Base-by-base conservation (phyloP, 2,797 vertebrate species). In the Tarsius wallacei region DNA sequence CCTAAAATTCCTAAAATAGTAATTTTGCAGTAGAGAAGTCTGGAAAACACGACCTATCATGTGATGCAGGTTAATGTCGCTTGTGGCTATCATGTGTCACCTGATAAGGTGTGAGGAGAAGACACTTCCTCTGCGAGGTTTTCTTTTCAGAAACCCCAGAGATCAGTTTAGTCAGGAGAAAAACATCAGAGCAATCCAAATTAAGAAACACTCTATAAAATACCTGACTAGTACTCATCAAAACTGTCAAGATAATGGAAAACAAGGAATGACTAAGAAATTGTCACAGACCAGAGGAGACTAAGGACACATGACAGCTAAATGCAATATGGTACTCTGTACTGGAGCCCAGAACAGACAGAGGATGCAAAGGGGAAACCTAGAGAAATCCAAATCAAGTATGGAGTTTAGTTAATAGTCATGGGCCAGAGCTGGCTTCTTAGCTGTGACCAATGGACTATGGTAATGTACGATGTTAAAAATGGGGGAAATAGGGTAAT, bases 1-100 rank as follows among this genome's bases (percentile, higher is more conserved):
- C 71, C 91, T 84, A 85, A 83, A 49, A 83, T 64, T 85, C 95
- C 71, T 78, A 94, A 83, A 93, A 94, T 59, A 95, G 64, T 61
- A 51, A 78, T 77, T 90, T 63, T 76, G 76, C 63, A 11, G 26
- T 24, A 33, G 80, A 59, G 78, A 70, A 77, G 13, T 90, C 76
- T 87, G 81, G 81, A 76, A 92, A 96, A 49, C 31, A n/a, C 21
- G 12, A 5, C n/a, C 59, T 80, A 51, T 53, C 26, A 7, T 2
- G 3, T 71, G 61, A 24, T 77, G 68, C 76, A 90, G 74, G 89
- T 64, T 81, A 57, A 28, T 42, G 9, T 66, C 51, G n/a, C 51
- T 78, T 68, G 55, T 71, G 51, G 59, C 80, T 86, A 28, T 82
- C 78, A 85, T 2, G 10, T 36, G 66, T 36, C 33, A 22, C 49